phyloP scores from a whole-genome alignment of 92 coral and sea anemone genomes.

The Nematostella vectensis region DNA sequence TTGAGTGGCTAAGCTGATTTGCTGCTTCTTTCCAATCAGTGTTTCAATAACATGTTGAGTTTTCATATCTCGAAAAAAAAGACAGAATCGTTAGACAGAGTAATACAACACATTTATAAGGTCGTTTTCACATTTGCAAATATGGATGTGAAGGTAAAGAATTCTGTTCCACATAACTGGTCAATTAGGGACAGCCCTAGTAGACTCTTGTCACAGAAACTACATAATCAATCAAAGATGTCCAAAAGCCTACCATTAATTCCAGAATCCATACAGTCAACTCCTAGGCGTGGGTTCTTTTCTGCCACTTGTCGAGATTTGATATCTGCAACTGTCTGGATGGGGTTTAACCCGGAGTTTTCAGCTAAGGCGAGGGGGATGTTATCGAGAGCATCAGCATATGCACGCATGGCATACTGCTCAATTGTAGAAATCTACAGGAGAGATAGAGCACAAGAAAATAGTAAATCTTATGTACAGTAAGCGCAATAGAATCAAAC shows the following conservation, averaged over 20 bases:
- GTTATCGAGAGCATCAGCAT: slow-evolving; percentile 86
- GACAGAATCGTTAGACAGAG: background rate
- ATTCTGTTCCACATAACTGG: background rate
- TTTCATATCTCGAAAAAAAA: slow-evolving; percentile 68
- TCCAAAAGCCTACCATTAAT: slow-evolving; percentile 84
- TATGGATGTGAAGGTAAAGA: background rate
- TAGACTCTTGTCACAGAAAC: background rate
- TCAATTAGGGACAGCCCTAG: slow-evolving; percentile 3
- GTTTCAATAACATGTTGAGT: slow-evolving; percentile 94
- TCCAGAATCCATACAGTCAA: slow-evolving; percentile 91
- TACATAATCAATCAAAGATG: too few species aligned
- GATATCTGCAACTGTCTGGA: slow-evolving; percentile 91
- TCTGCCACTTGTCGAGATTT: slow-evolving; percentile 96
- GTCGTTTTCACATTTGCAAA: background rate
- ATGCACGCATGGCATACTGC: slow-evolving; percentile 97
- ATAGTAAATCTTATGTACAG: background rate
- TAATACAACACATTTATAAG: too few species aligned
- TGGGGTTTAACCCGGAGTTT: slow-evolving; percentile 89
- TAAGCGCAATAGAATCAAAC: too few species aligned
- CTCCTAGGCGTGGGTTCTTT: slow-evolving; percentile 83
- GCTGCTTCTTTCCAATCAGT: slow-evolving; percentile 94
- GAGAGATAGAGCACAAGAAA: too few species aligned
- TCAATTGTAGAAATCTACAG: slow-evolving; percentile 81
- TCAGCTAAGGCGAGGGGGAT: slow-evolving; percentile 94
- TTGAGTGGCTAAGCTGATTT: slow-evolving; percentile 91